phyloP scores from a whole-genome alignment of 2,113 vertebrate genomes.

The cattle (Bos taurus) region DNA sequence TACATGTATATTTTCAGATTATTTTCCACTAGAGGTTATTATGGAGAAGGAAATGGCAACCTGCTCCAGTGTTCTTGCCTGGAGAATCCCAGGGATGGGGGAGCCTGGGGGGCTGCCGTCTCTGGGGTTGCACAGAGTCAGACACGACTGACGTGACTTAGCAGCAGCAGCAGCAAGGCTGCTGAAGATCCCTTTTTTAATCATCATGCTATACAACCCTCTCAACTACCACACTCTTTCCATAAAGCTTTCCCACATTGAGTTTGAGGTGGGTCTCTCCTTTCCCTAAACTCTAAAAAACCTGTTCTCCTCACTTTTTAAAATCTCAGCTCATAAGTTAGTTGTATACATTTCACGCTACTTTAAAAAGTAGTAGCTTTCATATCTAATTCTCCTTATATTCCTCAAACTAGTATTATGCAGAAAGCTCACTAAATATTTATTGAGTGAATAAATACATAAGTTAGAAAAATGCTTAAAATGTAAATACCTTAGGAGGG shows the following conservation, averaged over 20 bases:
- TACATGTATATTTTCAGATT: neutral
- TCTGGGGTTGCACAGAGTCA: rapidly evolving
- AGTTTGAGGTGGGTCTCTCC: neutral
- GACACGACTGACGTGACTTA: neutral
- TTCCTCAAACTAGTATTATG: neutral
- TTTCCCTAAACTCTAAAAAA: neutral
- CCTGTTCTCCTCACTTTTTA: neutral
- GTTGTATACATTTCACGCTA: neutral
- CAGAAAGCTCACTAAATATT: neutral
- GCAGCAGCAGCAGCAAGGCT: neutral
- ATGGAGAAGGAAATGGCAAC: neutral
- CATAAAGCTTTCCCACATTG: neutral
- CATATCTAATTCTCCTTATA: neutral
- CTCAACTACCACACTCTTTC: neutral
- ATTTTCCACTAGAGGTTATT: neutral
- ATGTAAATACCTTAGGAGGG: neutral
- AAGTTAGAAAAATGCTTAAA: conserved; percentile 32
- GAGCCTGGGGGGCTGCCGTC: neutral
- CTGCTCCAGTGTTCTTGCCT: neutral
- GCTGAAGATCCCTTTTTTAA: neutral
- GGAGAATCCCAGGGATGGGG: neutral
- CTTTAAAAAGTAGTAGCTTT: neutral
- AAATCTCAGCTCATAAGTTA: neutral
- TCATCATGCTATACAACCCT: neutral
- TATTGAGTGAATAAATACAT: neutral